phyloP scores from a whole-genome alignment of 2,888 invertebrate species.

The Clitarchus hookeri region DNA sequence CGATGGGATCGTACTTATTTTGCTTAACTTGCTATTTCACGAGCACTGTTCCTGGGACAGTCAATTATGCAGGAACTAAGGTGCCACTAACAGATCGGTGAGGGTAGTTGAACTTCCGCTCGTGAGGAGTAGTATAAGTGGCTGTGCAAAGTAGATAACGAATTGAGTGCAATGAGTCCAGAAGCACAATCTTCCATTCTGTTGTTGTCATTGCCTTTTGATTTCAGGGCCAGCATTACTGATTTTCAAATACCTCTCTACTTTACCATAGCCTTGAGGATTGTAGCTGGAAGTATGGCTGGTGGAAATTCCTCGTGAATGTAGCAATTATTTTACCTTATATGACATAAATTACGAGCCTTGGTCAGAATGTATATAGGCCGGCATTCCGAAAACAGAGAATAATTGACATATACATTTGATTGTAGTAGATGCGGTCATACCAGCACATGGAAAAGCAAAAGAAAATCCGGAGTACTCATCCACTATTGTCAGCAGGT shows the following conservation, averaged over 20 bases:
- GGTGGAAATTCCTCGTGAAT: background rate
- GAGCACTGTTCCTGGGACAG: constrained; percentile 38
- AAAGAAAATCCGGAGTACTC: background rate
- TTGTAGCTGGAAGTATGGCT: background rate
- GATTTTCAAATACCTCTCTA: background rate
- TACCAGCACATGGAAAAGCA: background rate
- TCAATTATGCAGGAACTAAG: constrained; percentile 39
- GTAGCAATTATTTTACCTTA: background rate
- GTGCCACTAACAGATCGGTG: constrained; percentile 38
- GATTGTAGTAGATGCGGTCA: background rate
- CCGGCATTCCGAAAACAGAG: background rate
- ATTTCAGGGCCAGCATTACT: constrained; percentile 18
- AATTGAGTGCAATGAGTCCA: constrained; percentile 20
- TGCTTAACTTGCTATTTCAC: constrained; percentile 35
- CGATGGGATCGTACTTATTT: constrained; percentile 41
- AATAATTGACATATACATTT: background rate
- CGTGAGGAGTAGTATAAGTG: constrained; percentile 33
- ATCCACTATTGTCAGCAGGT: background rate
- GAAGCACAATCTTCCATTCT: background rate
- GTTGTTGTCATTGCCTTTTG: background rate
- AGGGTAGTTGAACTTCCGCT: constrained; percentile 36
- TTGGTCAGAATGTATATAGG: background rate
- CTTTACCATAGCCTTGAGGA: constrained; percentile 18
- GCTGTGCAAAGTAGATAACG: constrained; percentile 32
- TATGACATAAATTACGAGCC: background rate